Evolutionary conservation across 2,888 invertebrate genomes (phyloP), one percentile per base, ranked within the genome.

Genomic region (Diogma glabrata): DNA sequence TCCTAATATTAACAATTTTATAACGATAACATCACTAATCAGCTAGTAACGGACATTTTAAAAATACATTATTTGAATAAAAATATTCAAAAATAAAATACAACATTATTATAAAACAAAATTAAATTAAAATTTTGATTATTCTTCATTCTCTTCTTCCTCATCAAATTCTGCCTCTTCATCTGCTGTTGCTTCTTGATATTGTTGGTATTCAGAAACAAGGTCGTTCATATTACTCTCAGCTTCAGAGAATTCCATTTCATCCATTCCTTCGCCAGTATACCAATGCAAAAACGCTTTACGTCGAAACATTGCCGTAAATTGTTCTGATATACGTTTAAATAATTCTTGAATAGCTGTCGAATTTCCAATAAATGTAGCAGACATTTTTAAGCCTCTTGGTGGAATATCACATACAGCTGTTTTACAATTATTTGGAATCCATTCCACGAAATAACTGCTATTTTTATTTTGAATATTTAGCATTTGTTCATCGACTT

Each of bases 271-370:
- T 72, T 92, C 93, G 57, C 90, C 94, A 23, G 90, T 94, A 77
- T 94, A 94, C 94, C 94, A 94, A 81, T 94, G 93, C 72, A 94
- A 79, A 83, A 94, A 94, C 72, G 94, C 94, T 75, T 92, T 94
- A 65, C 94, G 82, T 66, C 94, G 82, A 80, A 94, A 93, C 93
- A 94, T 93, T 65, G 92, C 92, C 16, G 88, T 87, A 71, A 90
- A 91, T 72, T 92, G 91, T 67, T 92, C 91, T 4, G 87, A 86
- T 66, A 91, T 87, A 61, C 89, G 78, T 72, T 91, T 91, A 77
- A 92, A 92, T 64, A 93, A 72, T 72, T 92, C 91, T 66, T 91
- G 90, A 70, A 93, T 93, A 65, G 91, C 90, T 59, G 92, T 93
- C 23, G 87, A 84, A 75, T 92, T 91, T 57, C 91, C 92, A 67